phyloP scores from a whole-genome alignment of 1,140 invertebrate species.

The Drosophila seguyi region DNA sequence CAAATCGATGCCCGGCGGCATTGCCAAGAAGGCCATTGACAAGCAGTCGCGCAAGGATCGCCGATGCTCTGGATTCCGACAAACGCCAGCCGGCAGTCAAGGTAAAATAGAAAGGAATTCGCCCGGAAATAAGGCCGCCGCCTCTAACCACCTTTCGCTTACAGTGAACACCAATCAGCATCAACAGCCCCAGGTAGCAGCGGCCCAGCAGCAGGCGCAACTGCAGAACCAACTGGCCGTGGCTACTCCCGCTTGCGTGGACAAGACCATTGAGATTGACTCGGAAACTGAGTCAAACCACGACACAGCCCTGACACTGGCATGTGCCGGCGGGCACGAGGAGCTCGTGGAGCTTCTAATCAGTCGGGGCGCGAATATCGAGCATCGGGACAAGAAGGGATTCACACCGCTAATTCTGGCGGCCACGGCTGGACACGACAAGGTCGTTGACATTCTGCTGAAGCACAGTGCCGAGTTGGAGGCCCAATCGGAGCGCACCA shows the following conservation, averaged over 20 bases:
- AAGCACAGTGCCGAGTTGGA: constrained; percentile 98
- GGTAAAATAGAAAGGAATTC: constrained; percentile 31
- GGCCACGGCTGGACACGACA: constrained; percentile 98
- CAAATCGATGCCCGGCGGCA: constrained; percentile 84
- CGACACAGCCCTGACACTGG: constrained; percentile 98
- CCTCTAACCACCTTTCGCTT: neutral
- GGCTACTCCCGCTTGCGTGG: constrained; percentile 84
- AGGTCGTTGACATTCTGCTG: constrained; percentile 96
- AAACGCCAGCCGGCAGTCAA: constrained; percentile 86
- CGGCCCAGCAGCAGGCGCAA: constrained; percentile 77
- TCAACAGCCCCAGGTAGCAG: constrained; percentile 72
- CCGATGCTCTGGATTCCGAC: constrained; percentile 72
- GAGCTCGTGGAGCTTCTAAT: constrained; percentile 97
- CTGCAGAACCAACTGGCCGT: constrained; percentile 85
- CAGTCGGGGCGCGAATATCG: constrained; percentile 95
- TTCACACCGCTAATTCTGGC: constrained; percentile 99
- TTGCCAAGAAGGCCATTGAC: constrained; percentile 84
- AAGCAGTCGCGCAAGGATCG: constrained; percentile 84
- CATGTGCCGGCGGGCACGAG: constrained; percentile 98
- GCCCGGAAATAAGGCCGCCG: too few species aligned
- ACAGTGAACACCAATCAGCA: constrained; percentile 72
- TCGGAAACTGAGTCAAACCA: constrained; percentile 99
- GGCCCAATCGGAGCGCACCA: constrained; percentile 99
- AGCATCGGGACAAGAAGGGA: constrained; percentile 99
- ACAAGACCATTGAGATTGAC: constrained; percentile 94